Evolutionary conservation across 2,797 vertebrate species (phyloP), one percentile per base, ranked within the genome.

Genomic region (Sebastes umbrosus): DNA sequence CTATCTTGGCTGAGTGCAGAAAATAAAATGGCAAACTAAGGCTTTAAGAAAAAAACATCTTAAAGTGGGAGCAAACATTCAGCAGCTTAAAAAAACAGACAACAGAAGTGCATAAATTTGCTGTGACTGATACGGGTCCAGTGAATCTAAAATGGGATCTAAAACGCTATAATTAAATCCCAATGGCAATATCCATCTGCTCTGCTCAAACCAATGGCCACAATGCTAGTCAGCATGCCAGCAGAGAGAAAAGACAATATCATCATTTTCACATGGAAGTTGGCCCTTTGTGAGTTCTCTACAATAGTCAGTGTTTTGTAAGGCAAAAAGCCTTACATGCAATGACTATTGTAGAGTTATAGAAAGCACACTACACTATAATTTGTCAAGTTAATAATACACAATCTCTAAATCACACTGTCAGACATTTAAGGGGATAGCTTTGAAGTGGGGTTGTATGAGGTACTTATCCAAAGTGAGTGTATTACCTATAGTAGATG

Each of bases 161-260:
- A 69, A 74, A 59, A 52, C 69, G 55, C 68, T 79, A 65, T 77
- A 73, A 88, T 78, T 69, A 71, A 87, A 90, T 82, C 82, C 85
- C 69, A 62, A n/a, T 10, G 54, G 72, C 25, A 54, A 54, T 29
- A 31, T 67, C 63, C 80, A 88, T 89, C 84, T 88, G 86, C 70
- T 89, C 69, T 10, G 7, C 22, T 80, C 63, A 89, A 85, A 73
- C 69, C 70, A 79, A 32, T 62, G 69, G 73, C 70, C 63, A 65
- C 46, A 62, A 34, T 18, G 46, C 20, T 3, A 57, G 63, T 34
- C 72, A 59, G 25, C 32, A 22, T 3, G 82, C 70, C 81, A 81
- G 72, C 62, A 67, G 59, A 67, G 27, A 76, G 24, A 76, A 57
- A 36, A 76, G 27, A 1, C 24, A 34, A 36, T 62, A 22, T 79